A percentile compares a stretch with the other conserved stretches of the same genome.
phyloP scores from a whole-genome alignment of 2,797 vertebrate genomes.

The Urosaurus nigricauda region DNA sequence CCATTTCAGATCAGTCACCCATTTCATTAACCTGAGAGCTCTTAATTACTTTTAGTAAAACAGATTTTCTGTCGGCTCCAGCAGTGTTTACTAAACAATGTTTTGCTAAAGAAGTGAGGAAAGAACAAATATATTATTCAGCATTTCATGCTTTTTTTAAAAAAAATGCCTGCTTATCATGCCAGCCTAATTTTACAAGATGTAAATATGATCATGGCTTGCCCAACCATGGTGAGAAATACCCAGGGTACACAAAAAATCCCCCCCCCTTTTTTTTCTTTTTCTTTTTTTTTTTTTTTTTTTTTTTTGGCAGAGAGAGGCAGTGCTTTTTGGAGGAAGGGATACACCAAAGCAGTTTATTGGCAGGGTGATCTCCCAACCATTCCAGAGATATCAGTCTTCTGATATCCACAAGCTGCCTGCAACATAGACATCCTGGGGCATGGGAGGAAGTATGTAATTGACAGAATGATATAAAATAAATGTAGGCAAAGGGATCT shows the following conservation, averaged over 20 bases:
- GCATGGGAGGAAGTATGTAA: not conserved
- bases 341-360: not conserved
- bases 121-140: no score
- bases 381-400: not conserved
- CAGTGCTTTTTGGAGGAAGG: not conserved
- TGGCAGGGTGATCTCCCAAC: not conserved
- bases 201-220: not conserved
- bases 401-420: not conserved
- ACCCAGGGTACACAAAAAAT: not conserved
- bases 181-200: not conserved
- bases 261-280: no score
- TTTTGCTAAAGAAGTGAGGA: no score
- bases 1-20: no score
- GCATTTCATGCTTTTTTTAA: no score
- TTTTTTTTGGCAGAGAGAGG: no score
- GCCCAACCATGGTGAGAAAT: not conserved
- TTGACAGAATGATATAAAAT: not conserved
- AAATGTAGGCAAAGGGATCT: no score
- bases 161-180: not conserved
- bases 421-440: not conserved
- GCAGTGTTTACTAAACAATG: no score
- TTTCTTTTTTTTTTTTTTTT: no score
- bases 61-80: no score
- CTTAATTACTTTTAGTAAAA: no score
- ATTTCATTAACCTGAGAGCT: no score